phyloP scores from a whole-genome alignment of 2,888 invertebrate species.

The Nemurella pictetii region DNA sequence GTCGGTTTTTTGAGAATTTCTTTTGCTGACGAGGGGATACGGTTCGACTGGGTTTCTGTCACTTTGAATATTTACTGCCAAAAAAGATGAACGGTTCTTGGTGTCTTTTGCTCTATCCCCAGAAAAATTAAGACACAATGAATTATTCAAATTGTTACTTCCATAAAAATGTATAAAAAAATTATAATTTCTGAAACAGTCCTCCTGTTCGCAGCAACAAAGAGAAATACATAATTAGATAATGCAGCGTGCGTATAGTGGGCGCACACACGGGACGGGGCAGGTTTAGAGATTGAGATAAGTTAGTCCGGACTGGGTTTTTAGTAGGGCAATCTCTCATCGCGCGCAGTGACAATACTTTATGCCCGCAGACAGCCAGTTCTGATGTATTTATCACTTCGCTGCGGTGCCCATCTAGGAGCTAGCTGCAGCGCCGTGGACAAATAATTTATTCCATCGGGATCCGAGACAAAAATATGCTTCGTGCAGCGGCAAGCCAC shows the following conservation, averaged over 20 bases:
- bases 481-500: not conserved
- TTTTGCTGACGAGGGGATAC: not conserved
- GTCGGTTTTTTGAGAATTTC: not conserved
- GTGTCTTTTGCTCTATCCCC: not conserved
- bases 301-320: not conserved
- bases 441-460: not conserved
- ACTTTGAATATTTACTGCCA: not conserved
- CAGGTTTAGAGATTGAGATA: constrained; percentile 10
- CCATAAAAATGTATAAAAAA: not conserved
- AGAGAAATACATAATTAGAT: constrained; percentile 20
- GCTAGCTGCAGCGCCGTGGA: not conserved
- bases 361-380: not conserved
- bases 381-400: constrained; percentile 21
- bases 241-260: not conserved
- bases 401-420: not conserved
- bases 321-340: constrained; percentile 21
- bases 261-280: not conserved
- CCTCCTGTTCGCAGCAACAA: not conserved
- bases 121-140: not conserved
- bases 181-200: constrained; percentile 4
- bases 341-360: constrained; percentile 20
- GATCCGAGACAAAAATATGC: not conserved
- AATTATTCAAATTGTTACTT: not conserved
- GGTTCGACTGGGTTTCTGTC: not conserved
- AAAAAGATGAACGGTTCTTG: not conserved